Evolutionary conservation across 2,113 vertebrate species (phyloP).

Genomic region (Tenebrosternarchus preto): DNA sequence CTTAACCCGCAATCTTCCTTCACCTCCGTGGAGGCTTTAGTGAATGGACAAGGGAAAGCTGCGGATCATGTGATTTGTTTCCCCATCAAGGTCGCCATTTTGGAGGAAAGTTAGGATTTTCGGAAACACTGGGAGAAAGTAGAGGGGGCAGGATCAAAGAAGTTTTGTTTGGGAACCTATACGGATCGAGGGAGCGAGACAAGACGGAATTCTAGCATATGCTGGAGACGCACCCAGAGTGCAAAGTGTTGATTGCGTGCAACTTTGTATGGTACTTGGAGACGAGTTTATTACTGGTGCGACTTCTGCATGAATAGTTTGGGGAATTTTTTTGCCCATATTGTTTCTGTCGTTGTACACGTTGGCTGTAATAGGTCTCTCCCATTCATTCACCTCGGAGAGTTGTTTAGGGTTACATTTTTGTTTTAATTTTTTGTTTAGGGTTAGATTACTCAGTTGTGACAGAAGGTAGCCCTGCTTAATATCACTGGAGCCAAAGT

Average conservation of each 20-base stretch:
- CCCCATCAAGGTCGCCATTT: conserved; percentile 55
- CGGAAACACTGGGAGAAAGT: conserved; percentile 39
- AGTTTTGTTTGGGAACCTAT: conserved; percentile 42
- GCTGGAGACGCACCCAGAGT: too few relatives aligned
- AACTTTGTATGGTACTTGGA: too few relatives aligned
- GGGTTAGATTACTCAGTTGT: not conserved
- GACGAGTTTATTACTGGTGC: not conserved
- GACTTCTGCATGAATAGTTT: conserved; percentile 6
- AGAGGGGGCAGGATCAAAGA: conserved; percentile 35
- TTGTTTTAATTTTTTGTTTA: not conserved
- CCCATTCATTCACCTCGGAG: conserved; percentile 16
- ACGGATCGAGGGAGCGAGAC: not conserved
- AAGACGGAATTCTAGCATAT: not conserved
- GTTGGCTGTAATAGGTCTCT: not conserved
- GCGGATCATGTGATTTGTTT: conserved; percentile 45
- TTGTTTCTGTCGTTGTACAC: not conserved
- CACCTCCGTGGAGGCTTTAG: conserved; percentile 2
- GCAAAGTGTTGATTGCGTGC: too few relatives aligned
- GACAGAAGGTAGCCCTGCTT: not conserved
- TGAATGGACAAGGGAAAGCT: conserved; percentile 5
- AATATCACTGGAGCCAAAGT: not conserved
- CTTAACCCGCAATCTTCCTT: not conserved
- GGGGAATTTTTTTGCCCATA: not conserved
- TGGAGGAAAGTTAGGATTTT: conserved; percentile 79
- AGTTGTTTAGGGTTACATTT: not conserved